These are phyloP conservation scores for Desmophyllum pertusum DNA, from an alignment of 92 coral and sea anemone species.

Conservation along the genomic window DNA sequence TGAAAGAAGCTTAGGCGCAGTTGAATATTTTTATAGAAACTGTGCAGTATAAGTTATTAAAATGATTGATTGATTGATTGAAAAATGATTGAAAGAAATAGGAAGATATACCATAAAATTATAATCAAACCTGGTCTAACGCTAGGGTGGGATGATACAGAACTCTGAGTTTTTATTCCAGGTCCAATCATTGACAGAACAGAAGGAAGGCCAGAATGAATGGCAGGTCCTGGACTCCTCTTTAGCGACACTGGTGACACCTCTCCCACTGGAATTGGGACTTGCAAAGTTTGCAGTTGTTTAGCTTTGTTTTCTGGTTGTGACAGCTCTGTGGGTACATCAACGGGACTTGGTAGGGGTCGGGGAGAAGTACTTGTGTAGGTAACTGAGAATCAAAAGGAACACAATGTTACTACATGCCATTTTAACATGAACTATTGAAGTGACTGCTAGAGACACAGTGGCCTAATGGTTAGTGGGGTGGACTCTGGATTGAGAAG, in stretches of 20 bases:
- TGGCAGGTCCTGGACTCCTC: slow-evolving; percentile 80
- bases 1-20: too few relatives aligned
- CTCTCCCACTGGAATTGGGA: slow-evolving; percentile 89
- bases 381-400: slow-evolving; percentile 10
- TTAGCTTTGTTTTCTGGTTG: slow-evolving; percentile 57
- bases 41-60: background rate
- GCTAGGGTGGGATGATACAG: slow-evolving; percentile 49
- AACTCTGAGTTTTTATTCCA: slow-evolving; percentile 62
- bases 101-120: too few relatives aligned
- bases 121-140: slow-evolving; percentile 67
- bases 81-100: background rate
- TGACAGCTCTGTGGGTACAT: slow-evolving; percentile 11
- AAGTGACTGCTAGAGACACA: background rate
- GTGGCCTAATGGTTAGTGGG: background rate
- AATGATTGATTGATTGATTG: background rate
- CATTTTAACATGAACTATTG: too few relatives aligned
- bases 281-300: slow-evolving; percentile 66
- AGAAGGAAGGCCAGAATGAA: slow-evolving; percentile 88
- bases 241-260: slow-evolving; percentile 78
- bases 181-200: slow-evolving; percentile 80
- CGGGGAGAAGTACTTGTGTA: slow-evolving; percentile 34
- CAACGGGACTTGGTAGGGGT: slow-evolving; percentile 23
- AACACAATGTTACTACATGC: background rate
- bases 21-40: too few relatives aligned
- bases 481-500: background rate